Evolutionary conservation across 2,888 invertebrate species (phyloP).

Genomic region (Eumacrocentrus americanus): DNA sequence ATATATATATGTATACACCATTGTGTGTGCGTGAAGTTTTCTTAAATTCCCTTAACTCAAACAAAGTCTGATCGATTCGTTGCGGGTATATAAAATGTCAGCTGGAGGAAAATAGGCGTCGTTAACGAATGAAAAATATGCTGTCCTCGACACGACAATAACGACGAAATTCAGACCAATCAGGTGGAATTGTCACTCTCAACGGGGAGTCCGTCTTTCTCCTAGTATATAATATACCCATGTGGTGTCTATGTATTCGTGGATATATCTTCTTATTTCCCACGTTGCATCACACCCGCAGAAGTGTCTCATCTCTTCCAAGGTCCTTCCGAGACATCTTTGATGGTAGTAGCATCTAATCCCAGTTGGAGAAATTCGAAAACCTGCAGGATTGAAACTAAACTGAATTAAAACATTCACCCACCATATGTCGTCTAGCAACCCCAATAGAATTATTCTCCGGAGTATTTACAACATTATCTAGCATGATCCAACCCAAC

Average conservation of each 20-base stretch:
- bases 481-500: too few species aligned
- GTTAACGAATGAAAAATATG: slow-evolving; percentile 29
- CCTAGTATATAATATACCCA: background rate
- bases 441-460: too few species aligned
- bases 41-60: slow-evolving; percentile 24
- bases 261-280: slow-evolving; percentile 43
- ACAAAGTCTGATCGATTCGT: slow-evolving; percentile 19
- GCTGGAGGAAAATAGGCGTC: slow-evolving; percentile 15
- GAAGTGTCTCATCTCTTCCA: slow-evolving; percentile 35
- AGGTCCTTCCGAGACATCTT: too few species aligned
- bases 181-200: slow-evolving; percentile 58
- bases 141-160: slow-evolving; percentile 18
- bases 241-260: background rate
- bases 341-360: too few species aligned
- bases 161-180: slow-evolving; percentile 52
- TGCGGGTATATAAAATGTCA: slow-evolving; percentile 21
- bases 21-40: slow-evolving; percentile 30
- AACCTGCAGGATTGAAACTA: too few species aligned
- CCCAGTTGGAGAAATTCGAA: too few species aligned
- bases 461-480: too few species aligned
- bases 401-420: too few species aligned
- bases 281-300: slow-evolving; percentile 40
- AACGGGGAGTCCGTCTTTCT: slow-evolving; percentile 45
- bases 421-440: too few species aligned
- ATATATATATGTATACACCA: background rate